Evolutionary conservation across 1,140 invertebrate genomes (phyloP), one percentile per base, ranked within the genome.

Genomic region (Geopemphigus sp.): DNA sequence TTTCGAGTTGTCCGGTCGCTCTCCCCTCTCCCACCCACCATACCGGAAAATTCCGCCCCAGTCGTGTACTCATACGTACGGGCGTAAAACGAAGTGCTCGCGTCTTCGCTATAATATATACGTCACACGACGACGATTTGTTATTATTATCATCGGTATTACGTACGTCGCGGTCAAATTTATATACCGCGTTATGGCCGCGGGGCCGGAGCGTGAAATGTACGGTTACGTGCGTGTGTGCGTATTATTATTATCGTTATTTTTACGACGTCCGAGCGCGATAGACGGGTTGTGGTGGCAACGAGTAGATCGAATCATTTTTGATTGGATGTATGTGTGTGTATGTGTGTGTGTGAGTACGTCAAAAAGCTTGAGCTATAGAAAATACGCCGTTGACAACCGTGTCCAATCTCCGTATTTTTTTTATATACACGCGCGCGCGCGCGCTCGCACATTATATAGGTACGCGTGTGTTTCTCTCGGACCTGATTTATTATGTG

Each of bases 221-320:
- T 66, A 66, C n/a, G n/a, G n/a, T n/a, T n/a, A n/a, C n/a, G n/a
- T n/a, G n/a, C n/a, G n/a, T n/a, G n/a, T n/a, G n/a, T n/a, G n/a
- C n/a, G 22, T 63, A 32, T 17, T n/a, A 66, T 66, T 22, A n/a
- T 45, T 14, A 1, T 17, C 24, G 19, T 70, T 50, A 70, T 70
- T 70, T 70, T 70, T 70, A 70, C 14, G 45, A n/a, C n/a, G n/a
- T n/a, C n/a, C n/a, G n/a, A n/a, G n/a, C n/a, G n/a, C n/a, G 14
- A 19, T 1, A 61, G 8, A 32, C 1, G 59, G n/a, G 1, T 24
- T 1, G 32, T 22, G 64, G 12, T 1, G 66, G 39, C 22, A n/a
- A 54, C 15, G 57, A 78, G 74, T 78, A 78, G 74, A 78, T 78
- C 57, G 74, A 78, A 78, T 78, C 57, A 63, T 78, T 78, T 78